Evolutionary conservation across 1,140 invertebrate genomes (phyloP), one percentile per base, ranked within the genome.

Genomic region (Calycopis cecrops): DNA sequence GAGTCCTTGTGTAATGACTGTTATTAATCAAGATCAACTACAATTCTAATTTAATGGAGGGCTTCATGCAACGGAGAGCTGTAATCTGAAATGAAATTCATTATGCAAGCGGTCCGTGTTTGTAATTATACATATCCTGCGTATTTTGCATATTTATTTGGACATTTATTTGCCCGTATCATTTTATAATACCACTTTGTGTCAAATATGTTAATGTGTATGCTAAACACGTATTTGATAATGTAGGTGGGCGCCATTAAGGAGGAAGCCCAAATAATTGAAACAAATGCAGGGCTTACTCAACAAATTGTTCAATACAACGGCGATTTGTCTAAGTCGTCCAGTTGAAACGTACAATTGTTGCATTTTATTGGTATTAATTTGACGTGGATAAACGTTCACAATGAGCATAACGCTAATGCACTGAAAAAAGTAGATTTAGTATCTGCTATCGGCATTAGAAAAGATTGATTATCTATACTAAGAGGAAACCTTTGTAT

Each of bases 221-320:
- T 18, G 40, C 40, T 12, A 50, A 71, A 67, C 79, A 82, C 77
- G 79, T 70, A 57, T 56, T 67, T 58, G 53, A 60, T 70, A 71
- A 81, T 82, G 71, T 79, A 69, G 75, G 76, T 16, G 40, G 40
- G 16, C 16, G 40, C 14, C 16, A 64, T 73, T 67, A 71, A 79
- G 68, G 61, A 72, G 75, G 73, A 82, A 79, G 68, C 69, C 64
- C 67, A 70, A 72, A 82, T 87, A 87, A 87, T 87, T 87, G 84
- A 87, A 85, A 87, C 76, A 85, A 87, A 87, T 87, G 84, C 67
- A 67, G 48, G 80, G 77, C 80, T 87, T 87, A 87, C 79, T 84
- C 80, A 71, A 84, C 81, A 82, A 82, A 79, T 87, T 87, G 81
- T 85, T 62, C 77, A 85, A 87, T 85, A 79, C 75, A 82, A 79